Evolutionary conservation across 92 coral and sea anemone genomes (phyloP).

Genomic region (Nematostella vectensis): DNA sequence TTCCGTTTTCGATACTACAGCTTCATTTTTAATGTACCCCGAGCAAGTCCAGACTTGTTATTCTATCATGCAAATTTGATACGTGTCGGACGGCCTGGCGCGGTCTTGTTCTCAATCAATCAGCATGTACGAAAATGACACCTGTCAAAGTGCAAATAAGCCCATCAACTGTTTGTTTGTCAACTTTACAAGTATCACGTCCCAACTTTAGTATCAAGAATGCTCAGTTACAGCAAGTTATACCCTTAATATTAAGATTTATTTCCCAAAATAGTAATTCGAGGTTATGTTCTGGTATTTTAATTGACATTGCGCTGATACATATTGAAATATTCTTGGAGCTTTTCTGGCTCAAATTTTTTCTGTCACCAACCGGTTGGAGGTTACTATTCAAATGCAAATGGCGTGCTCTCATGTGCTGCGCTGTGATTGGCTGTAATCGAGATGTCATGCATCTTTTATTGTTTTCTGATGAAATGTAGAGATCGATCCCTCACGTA

Average conservation of each 20-base stretch:
- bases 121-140: not conserved
- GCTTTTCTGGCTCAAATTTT: not conserved
- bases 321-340: not conserved
- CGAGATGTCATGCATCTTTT: constrained; percentile 24
- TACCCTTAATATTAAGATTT: too few species aligned
- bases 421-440: constrained; percentile 39
- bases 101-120: not conserved
- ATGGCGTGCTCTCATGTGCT: not conserved
- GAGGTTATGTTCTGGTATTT: not conserved
- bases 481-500: constrained; percentile 14
- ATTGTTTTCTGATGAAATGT: constrained; percentile 34
- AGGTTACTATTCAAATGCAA: constrained; percentile 23
- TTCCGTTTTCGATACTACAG: too few species aligned
- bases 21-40: too few species aligned
- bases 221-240: too few species aligned
- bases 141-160: constrained; percentile 1
- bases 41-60: not conserved
- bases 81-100: not conserved
- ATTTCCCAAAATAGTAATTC: too few species aligned
- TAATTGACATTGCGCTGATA: not conserved
- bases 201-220: too few species aligned
- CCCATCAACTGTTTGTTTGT: not conserved
- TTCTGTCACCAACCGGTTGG: not conserved
- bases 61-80: not conserved
- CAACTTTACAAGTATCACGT: not conserved